These are phyloP conservation scores for Xylota segnis DNA, from an alignment of 2,888 invertebrate species.

Conservation along the genomic window DNA sequence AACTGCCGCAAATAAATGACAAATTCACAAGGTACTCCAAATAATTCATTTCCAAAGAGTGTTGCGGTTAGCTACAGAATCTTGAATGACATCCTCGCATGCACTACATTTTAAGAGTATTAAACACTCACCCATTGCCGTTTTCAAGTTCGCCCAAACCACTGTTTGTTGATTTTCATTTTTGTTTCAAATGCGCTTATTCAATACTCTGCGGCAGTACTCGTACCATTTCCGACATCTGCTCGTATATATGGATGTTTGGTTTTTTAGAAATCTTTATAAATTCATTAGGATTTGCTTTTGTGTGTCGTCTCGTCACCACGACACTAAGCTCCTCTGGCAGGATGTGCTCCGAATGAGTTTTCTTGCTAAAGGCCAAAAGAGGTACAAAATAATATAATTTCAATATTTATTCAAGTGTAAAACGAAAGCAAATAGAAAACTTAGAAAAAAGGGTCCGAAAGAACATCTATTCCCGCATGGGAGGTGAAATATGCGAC, in stretches of 20 bases:
- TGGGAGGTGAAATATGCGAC: slow-evolving; percentile 29
- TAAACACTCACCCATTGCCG: slow-evolving; percentile 34
- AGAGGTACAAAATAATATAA: slow-evolving; percentile 64
- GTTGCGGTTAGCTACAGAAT: slow-evolving; percentile 55
- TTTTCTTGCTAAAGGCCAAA: slow-evolving; percentile 31
- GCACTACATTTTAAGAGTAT: slow-evolving; percentile 61
- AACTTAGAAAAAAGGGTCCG: slow-evolving; percentile 51
- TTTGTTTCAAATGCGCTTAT: slow-evolving; percentile 39
- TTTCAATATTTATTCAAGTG: slow-evolving; percentile 76
- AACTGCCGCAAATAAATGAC: slow-evolving; percentile 6
- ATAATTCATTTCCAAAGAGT: slow-evolving; percentile 60
- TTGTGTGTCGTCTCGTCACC: slow-evolving; percentile 45
- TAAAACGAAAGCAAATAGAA: slow-evolving; percentile 69
- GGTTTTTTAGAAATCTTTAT: slow-evolving; percentile 63
- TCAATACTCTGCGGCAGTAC: slow-evolving; percentile 42
- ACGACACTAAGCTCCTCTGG: slow-evolving; percentile 29
- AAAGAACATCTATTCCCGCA: slow-evolving; percentile 34
- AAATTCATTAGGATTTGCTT: slow-evolving; percentile 73
- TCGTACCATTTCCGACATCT: slow-evolving; percentile 45
- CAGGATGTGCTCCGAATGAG: slow-evolving; percentile 31
- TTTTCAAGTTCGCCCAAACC: neutral
- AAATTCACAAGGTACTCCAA: neutral
- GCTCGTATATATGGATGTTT: slow-evolving; percentile 33
- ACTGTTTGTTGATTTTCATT: slow-evolving; percentile 5
- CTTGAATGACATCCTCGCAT: slow-evolving; percentile 43